Evolutionary conservation across 2,797 vertebrate species (phyloP), one percentile per base, ranked within the genome.

Genomic region (Gorsachius magnificus): DNA sequence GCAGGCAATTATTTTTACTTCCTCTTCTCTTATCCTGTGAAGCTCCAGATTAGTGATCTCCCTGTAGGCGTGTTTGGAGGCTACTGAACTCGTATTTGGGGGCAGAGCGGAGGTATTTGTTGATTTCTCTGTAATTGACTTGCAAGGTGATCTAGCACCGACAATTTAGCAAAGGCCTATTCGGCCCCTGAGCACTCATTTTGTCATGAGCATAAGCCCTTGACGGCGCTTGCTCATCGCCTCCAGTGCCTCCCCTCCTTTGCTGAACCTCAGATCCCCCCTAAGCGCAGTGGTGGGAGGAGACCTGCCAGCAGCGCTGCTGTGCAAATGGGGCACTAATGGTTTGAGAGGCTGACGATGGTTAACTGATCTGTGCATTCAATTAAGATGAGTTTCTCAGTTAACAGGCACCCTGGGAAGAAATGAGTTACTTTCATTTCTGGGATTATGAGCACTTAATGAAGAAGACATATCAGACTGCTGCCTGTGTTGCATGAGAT

Each of bases 351-450:
- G 94, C 90, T 14, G 38, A 77, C 83, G 97, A 97, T 96, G 97
- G 80, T 95, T 91, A 97, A 97, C 96, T 95, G 92, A 97, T 98
- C 96, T 97, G 97, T 94, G 96, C 89, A 75, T 88, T 95, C 97
- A 97, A 95, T 98, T 97, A 97, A 96, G 96, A 97, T 90, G 91
- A 94, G 97, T 96, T 97, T 93, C 96, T 92, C 95, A 91, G 96
- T 97, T 97, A 97, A 97, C 97, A 96, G 97, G 93, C 96, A 97
- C 97, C 96, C 97, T 95, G 97, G 97, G 98, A 98, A 96, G 97
- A 97, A 92, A 90, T 54, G 66, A 92, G 96, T 95, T 96, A 45
- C 94, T 96, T 95, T 97, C 93, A 83, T 97, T 97, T 97, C 97
- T 97, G 95, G 96, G 83, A 97, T 90, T 96, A 93, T 82, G 97